phyloP scores from a whole-genome alignment of 2,888 invertebrate species.

The Meganola albula region DNA sequence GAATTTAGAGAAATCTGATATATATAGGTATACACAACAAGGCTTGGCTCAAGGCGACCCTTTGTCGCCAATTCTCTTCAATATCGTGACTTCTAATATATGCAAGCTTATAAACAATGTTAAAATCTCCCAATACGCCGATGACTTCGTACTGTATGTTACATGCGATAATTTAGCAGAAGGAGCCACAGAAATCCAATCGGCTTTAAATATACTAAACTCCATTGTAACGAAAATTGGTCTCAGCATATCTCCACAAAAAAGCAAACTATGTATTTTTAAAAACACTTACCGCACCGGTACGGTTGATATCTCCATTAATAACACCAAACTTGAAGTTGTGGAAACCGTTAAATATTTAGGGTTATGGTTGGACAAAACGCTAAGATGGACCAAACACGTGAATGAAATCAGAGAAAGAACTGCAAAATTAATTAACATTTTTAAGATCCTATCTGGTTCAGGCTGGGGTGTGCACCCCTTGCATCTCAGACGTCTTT shows the following conservation, averaged over 20 bases:
- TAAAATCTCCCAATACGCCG: background rate
- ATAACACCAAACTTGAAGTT: slow-evolving; percentile 5
- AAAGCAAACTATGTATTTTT: background rate
- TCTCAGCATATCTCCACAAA: too few relatives aligned
- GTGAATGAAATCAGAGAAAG: background rate
- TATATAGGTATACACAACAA: too few relatives aligned
- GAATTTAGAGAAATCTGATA: too few relatives aligned
- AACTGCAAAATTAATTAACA: background rate
- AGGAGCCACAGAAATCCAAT: background rate
- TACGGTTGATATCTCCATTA: background rate
- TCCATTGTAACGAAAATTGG: too few relatives aligned
- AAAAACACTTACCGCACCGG: background rate
- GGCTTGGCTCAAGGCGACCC: background rate
- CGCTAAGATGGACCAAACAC: background rate
- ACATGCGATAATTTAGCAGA: background rate
- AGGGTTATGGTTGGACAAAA: background rate
- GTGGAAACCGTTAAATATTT: background rate
- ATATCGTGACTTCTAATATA: background rate
- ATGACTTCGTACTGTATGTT: background rate
- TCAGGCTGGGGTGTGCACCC: background rate
- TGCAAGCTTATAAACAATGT: background rate
- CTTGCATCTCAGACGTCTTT: background rate
- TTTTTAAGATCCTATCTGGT: background rate
- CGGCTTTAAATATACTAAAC: too few relatives aligned
- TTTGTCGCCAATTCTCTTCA: background rate